phyloP scores from a whole-genome alignment of 1,140 invertebrate species.

The Aphaenogaster rudis region DNA sequence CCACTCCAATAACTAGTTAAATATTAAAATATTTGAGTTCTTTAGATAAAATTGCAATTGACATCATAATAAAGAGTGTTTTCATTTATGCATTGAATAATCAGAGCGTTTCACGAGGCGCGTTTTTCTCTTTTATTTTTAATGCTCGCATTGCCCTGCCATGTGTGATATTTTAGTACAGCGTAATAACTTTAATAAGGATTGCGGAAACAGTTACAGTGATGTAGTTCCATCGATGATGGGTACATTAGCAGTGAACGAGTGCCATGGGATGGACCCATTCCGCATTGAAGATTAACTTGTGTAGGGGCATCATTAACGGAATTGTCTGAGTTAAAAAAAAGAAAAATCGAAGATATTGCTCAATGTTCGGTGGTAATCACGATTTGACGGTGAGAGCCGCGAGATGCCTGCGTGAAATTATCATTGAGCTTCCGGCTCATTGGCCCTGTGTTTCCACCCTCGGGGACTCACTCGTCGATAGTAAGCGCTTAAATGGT shows the following conservation, averaged over 20 bases:
- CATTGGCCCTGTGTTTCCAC: slow-evolving; percentile 51
- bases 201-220: slow-evolving; percentile 21
- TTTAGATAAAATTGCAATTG: neutral
- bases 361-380: slow-evolving; percentile 59
- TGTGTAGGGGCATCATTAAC: slow-evolving; percentile 61
- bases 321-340: slow-evolving; percentile 63
- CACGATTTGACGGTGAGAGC: slow-evolving; percentile 70
- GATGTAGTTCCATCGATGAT: neutral
- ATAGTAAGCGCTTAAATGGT: slow-evolving; percentile 74
- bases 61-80: neutral
- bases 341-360: slow-evolving; percentile 28
- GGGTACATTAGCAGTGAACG: neutral
- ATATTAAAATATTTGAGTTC: neutral
- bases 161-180: neutral
- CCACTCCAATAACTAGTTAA: neutral
- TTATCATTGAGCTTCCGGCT: slow-evolving; percentile 70
- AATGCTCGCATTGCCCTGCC: neutral
- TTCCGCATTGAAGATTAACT: slow-evolving; percentile 43
- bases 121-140: neutral
- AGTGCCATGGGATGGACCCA: neutral
- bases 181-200: neutral
- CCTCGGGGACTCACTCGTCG: slow-evolving; percentile 65
- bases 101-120: neutral
- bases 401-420: slow-evolving; percentile 66
- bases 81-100: neutral